Conservation (phyloP, 53 echinoderm and acorn worm genomes). For the Echinarachnius parma region DNA sequence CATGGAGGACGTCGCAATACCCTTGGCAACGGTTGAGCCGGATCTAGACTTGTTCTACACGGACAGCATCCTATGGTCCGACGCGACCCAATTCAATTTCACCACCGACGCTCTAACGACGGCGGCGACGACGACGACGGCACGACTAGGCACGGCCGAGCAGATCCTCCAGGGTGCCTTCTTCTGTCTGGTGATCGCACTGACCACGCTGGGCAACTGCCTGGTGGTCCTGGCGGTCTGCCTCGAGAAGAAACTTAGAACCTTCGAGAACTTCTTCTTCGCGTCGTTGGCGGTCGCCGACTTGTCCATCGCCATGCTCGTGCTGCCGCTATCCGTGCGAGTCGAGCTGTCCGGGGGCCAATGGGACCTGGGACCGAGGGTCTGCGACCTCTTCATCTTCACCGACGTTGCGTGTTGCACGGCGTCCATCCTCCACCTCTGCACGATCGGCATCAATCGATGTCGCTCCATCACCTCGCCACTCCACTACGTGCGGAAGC, state of each 20-base stretch:
- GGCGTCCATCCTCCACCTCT: conserved; percentile 75
- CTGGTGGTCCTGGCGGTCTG: conserved; percentile 66
- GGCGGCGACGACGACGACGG: background rate
- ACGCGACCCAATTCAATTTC: no score
- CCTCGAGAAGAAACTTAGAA: conserved; percentile 61
- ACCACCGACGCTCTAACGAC: no score
- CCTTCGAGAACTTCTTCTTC: conserved; percentile 82
- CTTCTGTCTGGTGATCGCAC: conserved; percentile 45
- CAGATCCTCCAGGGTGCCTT: conserved; percentile 38
- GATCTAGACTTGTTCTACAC: no score
- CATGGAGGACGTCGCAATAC: no score
- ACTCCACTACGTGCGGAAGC: conserved; percentile 53
- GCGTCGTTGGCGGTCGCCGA: conserved; percentile 75
- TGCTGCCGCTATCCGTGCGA: conserved; percentile 61
- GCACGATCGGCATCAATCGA: conserved; percentile 73
- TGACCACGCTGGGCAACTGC: conserved; percentile 64
- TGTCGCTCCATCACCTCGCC: conserved; percentile 72
- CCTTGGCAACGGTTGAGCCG: no score
- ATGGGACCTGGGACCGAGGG: conserved; percentile 58
- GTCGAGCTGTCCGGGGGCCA: conserved; percentile 64
- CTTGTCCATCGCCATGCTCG: conserved; percentile 64
- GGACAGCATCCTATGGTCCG: no score
- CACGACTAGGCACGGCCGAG: conserved; percentile 23
- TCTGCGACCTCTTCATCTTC: conserved; percentile 76
- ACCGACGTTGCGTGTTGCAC: conserved; percentile 85